Percentiles rank a stretch among this genome's conserved stretches.
Evolutionary conservation across 1,140 invertebrate species (phyloP).

Genomic region (Papilio xuthus): DNA sequence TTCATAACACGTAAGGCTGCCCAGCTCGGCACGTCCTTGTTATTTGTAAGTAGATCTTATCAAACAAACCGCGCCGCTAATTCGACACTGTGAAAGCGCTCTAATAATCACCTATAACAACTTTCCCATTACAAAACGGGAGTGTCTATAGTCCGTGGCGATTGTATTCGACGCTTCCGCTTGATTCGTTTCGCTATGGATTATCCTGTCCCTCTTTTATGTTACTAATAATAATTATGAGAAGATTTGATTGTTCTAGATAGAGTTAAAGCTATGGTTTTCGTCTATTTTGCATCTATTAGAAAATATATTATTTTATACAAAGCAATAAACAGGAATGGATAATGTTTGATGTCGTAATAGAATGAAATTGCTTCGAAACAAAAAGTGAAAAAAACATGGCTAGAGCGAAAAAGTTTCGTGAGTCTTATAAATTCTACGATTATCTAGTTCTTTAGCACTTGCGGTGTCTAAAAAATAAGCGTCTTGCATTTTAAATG

Average conservation of each 20-base stretch:
- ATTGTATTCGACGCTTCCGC: slow-evolving; percentile 54
- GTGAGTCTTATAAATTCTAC: neutral
- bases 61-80: slow-evolving; percentile 28
- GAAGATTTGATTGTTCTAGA: neutral
- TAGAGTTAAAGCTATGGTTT: no score
- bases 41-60: slow-evolving; percentile 39
- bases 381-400: no score
- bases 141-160: slow-evolving; percentile 47
- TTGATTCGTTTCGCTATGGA: slow-evolving; percentile 32
- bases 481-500: neutral
- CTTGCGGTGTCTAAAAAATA: neutral
- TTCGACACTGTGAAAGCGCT: slow-evolving; percentile 33
- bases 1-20: slow-evolving; percentile 4
- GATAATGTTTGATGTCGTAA: neutral
- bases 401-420: no score
- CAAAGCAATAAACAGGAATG: neutral
- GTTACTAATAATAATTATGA: neutral
- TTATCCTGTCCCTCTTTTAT: neutral
- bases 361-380: neutral
- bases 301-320: no score
- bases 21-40: slow-evolving; percentile 21
- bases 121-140: slow-evolving; percentile 59
- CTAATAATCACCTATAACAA: slow-evolving; percentile 35
- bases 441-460: neutral
- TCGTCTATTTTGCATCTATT: no score